phyloP scores from a whole-genome alignment of 2,797 vertebrate genomes.

The Typhlichthys subterraneus region DNA sequence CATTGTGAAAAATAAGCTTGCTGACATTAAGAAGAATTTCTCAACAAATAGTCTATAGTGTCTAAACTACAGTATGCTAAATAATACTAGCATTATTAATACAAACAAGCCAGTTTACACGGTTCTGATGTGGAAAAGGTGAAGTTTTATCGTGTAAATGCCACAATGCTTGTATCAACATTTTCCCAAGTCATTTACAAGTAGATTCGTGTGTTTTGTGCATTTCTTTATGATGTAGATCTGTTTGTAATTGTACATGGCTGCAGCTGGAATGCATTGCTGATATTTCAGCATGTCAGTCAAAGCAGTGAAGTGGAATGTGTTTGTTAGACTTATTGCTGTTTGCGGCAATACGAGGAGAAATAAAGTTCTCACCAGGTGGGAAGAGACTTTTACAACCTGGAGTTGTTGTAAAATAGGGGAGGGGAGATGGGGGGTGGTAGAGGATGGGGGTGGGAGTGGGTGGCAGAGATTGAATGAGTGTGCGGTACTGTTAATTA shows the following conservation, averaged over 20 bases:
- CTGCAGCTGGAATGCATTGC: constrained; percentile 59
- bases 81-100: background rate
- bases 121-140: too few species aligned
- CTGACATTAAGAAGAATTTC: background rate
- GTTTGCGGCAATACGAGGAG: constrained; percentile 22
- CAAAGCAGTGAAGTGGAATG: constrained; percentile 16
- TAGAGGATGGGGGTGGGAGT: constrained; percentile 3
- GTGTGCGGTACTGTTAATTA: constrained; percentile 15
- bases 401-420: background rate
- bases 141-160: constrained; percentile 10
- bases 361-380: constrained; percentile 3
- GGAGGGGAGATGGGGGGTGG: constrained; percentile 1
- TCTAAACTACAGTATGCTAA: background rate
- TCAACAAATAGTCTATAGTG: background rate
- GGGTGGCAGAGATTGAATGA: too few species aligned
- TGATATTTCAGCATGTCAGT: constrained; percentile 59
- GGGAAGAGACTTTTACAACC: constrained; percentile 13
- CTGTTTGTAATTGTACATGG: constrained; percentile 35
- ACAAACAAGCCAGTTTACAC: too few species aligned
- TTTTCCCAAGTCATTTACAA: constrained; percentile 30
- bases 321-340: constrained; percentile 43
- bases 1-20: background rate
- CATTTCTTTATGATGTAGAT: constrained; percentile 6
- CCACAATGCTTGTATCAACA: constrained; percentile 33
- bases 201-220: constrained; percentile 2